A percentile compares a stretch with the other conserved stretches of the same genome.
phyloP scores from a whole-genome alignment of 1,140 invertebrate species.

The Adelges cooleyi region DNA sequence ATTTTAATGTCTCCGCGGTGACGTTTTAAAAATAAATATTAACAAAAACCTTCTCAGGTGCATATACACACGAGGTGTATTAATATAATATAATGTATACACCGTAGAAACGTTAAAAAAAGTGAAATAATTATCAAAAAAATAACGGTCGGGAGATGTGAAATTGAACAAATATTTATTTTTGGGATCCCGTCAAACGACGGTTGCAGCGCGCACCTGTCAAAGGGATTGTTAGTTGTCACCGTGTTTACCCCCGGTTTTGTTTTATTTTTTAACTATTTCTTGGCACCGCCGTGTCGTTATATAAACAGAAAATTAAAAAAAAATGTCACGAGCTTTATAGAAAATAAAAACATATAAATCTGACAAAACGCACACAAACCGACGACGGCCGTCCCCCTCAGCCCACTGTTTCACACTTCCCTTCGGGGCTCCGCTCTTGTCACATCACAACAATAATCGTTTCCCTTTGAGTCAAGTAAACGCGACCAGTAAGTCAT shows the following conservation, averaged over 20 bases:
- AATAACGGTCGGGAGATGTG: neutral
- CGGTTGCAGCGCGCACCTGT: conserved; percentile 1
- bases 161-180: conserved; percentile 27
- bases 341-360: conserved; percentile 12
- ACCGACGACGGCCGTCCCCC: no score
- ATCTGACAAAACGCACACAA: neutral
- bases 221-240: conserved; percentile 26
- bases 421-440: no score
- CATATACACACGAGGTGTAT: conserved; percentile 8
- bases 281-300: conserved; percentile 8
- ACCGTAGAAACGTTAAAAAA: neutral
- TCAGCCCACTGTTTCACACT: no score
- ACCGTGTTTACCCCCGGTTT: neutral
- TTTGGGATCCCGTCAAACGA: conserved; percentile 15
- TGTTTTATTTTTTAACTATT: conserved; percentile 2
- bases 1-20: no score
- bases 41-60: no score
- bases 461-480: no score
- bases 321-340: conserved; percentile 25
- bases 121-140: conserved; percentile 24
- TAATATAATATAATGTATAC: no score
- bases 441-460: no score
- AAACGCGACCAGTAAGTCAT: no score
- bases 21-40: conserved; percentile 24
- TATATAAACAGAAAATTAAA: conserved; percentile 25